Evolutionary conservation across 2,797 vertebrate species (phyloP).

Genomic region (Nannoperca obscura): DNA sequence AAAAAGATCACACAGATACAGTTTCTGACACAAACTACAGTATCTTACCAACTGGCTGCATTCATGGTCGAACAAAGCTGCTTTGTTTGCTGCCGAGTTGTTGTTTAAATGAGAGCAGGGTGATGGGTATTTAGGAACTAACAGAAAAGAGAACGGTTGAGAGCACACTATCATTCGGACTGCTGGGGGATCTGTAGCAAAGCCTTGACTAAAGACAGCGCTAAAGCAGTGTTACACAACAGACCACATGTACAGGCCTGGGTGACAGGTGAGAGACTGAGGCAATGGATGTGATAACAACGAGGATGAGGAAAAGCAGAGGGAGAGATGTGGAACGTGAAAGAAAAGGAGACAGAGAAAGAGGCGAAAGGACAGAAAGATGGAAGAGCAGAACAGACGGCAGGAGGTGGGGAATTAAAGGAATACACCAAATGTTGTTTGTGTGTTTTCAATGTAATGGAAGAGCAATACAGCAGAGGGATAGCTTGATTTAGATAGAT

Average conservation of each 20-base stretch:
- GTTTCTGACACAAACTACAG: conserved; percentile 6
- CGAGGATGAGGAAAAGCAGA: conserved; percentile 42
- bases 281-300: conserved; percentile 43
- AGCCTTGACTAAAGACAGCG: conserved; percentile 49
- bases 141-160: conserved; percentile 27
- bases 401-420: neutral
- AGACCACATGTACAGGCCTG: conserved; percentile 44
- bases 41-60: neutral
- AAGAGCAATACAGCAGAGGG: neutral
- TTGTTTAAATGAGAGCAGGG: conserved; percentile 13
- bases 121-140: conserved; percentile 25
- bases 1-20: neutral
- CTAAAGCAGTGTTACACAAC: conserved; percentile 67
- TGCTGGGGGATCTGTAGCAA: conserved; percentile 43
- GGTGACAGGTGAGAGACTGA: conserved; percentile 64
- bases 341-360: conserved; percentile 11
- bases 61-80: conserved; percentile 9
- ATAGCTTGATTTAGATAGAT: neutral
- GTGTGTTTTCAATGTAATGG: neutral
- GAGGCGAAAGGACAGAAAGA: neutral
- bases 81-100: neutral
- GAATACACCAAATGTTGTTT: neutral
- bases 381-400: neutral
- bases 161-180: conserved; percentile 29
- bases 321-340: conserved; percentile 12